Conservation (phyloP, 2,888 invertebrate species). For the Anarsia innoxiella region DNA sequence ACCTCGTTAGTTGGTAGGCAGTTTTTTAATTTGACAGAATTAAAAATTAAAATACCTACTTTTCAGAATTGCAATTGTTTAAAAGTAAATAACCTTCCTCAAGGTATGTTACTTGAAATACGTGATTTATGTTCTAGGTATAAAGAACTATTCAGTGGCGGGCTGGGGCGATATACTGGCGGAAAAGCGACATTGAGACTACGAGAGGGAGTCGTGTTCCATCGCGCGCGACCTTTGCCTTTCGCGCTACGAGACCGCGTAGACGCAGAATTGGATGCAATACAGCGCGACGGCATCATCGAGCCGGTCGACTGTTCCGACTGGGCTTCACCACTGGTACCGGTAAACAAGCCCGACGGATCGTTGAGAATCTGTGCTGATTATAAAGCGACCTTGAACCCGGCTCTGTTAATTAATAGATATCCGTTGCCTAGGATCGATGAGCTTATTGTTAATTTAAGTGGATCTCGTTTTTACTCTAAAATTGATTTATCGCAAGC, state of each 20-base stretch:
- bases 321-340: constrained; percentile 25
- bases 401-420: constrained; percentile 9
- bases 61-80: not conserved
- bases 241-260: constrained; percentile 12
- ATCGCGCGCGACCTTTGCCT: not conserved
- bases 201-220: constrained; percentile 12
- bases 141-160: constrained; percentile 7
- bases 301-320: constrained; percentile 21
- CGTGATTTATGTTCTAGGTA: constrained; percentile 8
- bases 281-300: constrained; percentile 17
- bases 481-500: not conserved
- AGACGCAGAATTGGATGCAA: constrained; percentile 14
- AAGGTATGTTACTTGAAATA: not conserved
- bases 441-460: constrained; percentile 1
- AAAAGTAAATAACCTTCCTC: not conserved
- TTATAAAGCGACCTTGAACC: constrained; percentile 25
- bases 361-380: constrained; percentile 23
- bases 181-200: constrained; percentile 10
- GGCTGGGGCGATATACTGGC: constrained; percentile 7
- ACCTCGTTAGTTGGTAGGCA: constrained; percentile 11
- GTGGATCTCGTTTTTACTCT: not conserved
- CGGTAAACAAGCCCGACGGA: constrained; percentile 23
- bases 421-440: constrained; percentile 8
- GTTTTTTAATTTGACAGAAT: constrained; percentile 4
- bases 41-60: constrained; percentile 7